Evolutionary conservation across 2,888 invertebrate species (phyloP).

Genomic region (Dryobota labecula): DNA sequence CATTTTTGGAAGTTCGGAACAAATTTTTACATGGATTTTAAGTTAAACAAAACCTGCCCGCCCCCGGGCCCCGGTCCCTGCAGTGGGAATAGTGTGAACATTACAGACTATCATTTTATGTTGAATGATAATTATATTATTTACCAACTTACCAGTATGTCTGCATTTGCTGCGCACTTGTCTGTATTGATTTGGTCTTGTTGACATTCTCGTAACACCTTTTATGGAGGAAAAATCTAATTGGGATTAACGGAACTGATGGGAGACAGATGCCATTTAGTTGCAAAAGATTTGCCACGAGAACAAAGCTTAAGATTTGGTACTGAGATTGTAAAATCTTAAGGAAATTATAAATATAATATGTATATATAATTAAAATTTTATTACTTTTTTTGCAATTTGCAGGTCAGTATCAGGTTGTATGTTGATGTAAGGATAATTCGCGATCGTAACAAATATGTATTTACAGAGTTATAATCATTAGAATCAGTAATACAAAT

Average conservation of each 20-base stretch:
- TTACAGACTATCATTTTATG: background rate
- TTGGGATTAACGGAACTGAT: background rate
- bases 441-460: no score
- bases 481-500: no score
- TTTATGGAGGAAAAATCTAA: background rate
- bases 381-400: no score
- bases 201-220: conserved; percentile 41
- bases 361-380: no score
- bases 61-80: background rate
- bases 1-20: background rate
- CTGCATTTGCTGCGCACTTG: conserved; percentile 28
- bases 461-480: no score
- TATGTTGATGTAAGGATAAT: no score
- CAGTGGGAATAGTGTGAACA: no score
- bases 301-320: background rate
- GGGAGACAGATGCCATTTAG: background rate
- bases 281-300: background rate
- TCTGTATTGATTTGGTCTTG: conserved; percentile 10
- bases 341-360: no score
- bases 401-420: no score
- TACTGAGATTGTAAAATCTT: background rate
- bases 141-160: conserved; percentile 32
- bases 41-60: background rate
- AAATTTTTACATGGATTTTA: background rate
- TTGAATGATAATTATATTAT: background rate